Percentiles rank a stretch among this genome's conserved stretches.
phyloP scores from a whole-genome alignment of 2,888 invertebrate species.

The Euproctis similis region DNA sequence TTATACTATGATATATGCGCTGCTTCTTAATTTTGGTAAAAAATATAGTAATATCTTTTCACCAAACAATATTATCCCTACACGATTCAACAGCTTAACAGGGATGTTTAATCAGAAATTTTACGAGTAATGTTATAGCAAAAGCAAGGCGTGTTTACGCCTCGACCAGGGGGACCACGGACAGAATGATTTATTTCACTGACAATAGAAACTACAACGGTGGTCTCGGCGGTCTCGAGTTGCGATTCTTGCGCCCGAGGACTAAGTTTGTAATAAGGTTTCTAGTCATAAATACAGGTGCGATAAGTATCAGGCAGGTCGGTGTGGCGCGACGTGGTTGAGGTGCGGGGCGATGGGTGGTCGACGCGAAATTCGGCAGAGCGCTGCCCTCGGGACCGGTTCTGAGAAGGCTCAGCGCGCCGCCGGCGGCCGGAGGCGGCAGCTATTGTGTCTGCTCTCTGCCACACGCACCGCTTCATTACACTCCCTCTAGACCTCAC shows the following conservation, averaged over 20 bases:
- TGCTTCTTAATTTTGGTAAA: too few relatives aligned
- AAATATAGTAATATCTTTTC: too few relatives aligned
- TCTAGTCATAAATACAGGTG: conserved; percentile 67
- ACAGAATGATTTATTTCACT: conserved; percentile 29
- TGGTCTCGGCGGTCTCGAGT: conserved; percentile 35
- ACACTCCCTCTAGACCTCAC: conserved; percentile 33
- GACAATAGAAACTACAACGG: conserved; percentile 41
- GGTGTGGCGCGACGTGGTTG: conserved; percentile 39
- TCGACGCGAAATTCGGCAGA: conserved; percentile 72
- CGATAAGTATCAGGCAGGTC: conserved; percentile 58
- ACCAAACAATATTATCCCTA: too few relatives aligned
- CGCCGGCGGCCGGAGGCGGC: conserved; percentile 53
- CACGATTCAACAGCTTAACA: too few relatives aligned
- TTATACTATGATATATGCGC: too few relatives aligned
- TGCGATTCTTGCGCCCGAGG: conserved; percentile 41
- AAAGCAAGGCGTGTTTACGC: too few relatives aligned
- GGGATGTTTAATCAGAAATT: too few relatives aligned
- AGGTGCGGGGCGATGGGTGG: conserved; percentile 58
- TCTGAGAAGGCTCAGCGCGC: conserved; percentile 57
- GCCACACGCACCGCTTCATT: conserved; percentile 63
- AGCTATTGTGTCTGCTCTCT: conserved; percentile 66
- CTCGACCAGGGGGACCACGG: conserved; percentile 8
- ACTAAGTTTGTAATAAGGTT: conserved; percentile 47
- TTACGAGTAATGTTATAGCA: too few relatives aligned
- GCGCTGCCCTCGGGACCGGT: conserved; percentile 63